Evolutionary conservation across 2,113 vertebrate genomes (phyloP).

Genomic region (Notothenia rossii): DNA sequence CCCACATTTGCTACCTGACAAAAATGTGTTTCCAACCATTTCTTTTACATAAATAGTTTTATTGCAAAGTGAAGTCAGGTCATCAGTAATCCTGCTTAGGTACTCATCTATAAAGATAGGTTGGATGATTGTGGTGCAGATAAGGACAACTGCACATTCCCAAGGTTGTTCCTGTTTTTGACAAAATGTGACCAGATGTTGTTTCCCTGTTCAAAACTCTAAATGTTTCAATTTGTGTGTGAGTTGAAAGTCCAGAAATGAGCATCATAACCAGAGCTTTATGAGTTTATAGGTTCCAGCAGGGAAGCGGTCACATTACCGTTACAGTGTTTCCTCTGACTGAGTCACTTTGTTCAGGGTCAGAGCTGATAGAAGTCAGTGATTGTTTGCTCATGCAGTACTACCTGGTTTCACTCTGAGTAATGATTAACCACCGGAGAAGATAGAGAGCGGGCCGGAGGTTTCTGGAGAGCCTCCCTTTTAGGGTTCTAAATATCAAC

Average conservation of each 20-base stretch:
- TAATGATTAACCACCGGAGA: slow-evolving; percentile 88
- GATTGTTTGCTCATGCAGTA: slow-evolving; percentile 71
- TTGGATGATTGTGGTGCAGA: slow-evolving; percentile 23
- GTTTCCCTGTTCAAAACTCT: slow-evolving; percentile 1
- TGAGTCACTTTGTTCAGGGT: slow-evolving; percentile 64
- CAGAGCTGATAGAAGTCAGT: slow-evolving; percentile 60
- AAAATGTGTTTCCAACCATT: background rate
- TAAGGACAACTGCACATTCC: slow-evolving; percentile 33
- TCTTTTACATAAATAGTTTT: background rate
- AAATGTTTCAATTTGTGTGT: slow-evolving; percentile 36
- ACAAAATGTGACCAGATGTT: background rate
- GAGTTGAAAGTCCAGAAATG: slow-evolving; percentile 57
- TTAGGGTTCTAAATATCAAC: slow-evolving; percentile 50
- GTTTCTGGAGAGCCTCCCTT: slow-evolving; percentile 66
- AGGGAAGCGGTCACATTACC: slow-evolving; percentile 5
- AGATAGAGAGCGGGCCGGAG: slow-evolving; percentile 48
- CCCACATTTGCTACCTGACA: background rate
- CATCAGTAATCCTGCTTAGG: background rate
- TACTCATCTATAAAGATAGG: slow-evolving; percentile 47
- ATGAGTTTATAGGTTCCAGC: slow-evolving; percentile 20
- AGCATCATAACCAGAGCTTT: slow-evolving; percentile 12
- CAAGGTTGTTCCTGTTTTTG: background rate
- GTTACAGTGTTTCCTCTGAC: slow-evolving; percentile 29
- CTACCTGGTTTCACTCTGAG: slow-evolving; percentile 84
- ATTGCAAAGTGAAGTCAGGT: background rate